Base-by-base conservation (phyloP, 2,113 vertebrate species). In the Proterorhinus semilunaris region DNA sequence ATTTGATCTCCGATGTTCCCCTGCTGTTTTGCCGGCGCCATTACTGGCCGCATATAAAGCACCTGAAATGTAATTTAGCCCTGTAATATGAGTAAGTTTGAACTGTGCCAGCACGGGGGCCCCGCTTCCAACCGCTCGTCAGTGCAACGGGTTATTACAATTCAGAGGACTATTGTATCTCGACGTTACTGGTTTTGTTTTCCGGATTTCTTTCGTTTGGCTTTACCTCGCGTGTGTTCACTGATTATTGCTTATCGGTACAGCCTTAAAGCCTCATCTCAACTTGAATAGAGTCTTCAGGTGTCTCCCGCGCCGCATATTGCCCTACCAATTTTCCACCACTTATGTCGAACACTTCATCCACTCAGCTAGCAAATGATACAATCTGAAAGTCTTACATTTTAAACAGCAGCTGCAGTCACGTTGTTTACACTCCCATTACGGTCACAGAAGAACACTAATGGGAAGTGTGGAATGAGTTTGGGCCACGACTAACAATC, bases 301-400 rank as follows among this genome's bases (percentile, higher is more conserved):
- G 63, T 71, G 48, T 49, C 73, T 27, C 50, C 50, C 43, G 9
- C 49, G 47, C 73, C 52, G 27, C 21, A 13, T 65, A 68, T 65
- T 75, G 66, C 74, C 71, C 68, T 57, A 65, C 66, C 49, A 72
- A 62, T 86, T 81, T 81, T 66, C 64, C 65, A 64, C 65, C 58
- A 11, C 36, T 58, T 15, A 72, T 65, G 65, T 68, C 2, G 6
- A 80, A 76, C 69, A 74, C 77, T 72, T 72, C 54, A 45, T 76
- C 49, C 65, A 64, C 45, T 64, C 71, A 69, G 73, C 66, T 75
- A 53, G 61, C 58, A 71, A 81, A 71, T 50, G 15, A 8, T 70
- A 46, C 55, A 70, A 50, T 75, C 75, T 74, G 48, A 84, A 81
- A 66, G 68, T 1, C 76, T 72, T 47, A 10, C 59, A 64, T 27